Conservation (phyloP, 2,888 invertebrate species). For the Clitarchus hookeri region DNA sequence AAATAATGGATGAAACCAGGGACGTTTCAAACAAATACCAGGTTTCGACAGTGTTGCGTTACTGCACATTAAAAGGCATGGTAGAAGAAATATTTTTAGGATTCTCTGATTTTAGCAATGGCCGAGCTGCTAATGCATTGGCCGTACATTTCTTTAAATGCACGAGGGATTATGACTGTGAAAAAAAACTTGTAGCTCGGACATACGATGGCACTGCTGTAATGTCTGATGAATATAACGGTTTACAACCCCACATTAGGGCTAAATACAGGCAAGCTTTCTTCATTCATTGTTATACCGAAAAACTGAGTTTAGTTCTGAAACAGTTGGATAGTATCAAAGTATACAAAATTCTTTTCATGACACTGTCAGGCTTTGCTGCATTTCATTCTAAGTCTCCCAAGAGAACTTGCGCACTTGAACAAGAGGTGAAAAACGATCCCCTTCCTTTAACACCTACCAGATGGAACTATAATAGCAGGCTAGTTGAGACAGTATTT, state of each 20-base stretch:
- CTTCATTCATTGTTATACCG: constrained; percentile 23
- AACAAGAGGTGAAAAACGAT: constrained; percentile 22
- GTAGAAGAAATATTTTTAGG: constrained; percentile 26
- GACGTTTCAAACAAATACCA: constrained; percentile 26
- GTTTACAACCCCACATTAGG: constrained; percentile 22
- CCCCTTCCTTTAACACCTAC: constrained; percentile 22
- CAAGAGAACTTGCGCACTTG: constrained; percentile 6
- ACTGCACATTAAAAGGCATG: constrained; percentile 6
- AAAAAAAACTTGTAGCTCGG: constrained; percentile 29
- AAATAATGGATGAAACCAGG: constrained; percentile 29
- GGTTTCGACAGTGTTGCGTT: constrained; percentile 26
- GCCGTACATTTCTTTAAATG: background rate
- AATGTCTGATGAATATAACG: constrained; percentile 22
- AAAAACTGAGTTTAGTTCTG: constrained; percentile 24
- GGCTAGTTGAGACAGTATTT: constrained; percentile 30
- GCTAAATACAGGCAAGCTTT: background rate
- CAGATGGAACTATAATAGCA: constrained; percentile 28
- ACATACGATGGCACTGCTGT: constrained; percentile 25
- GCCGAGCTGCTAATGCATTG: constrained; percentile 18
- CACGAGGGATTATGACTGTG: constrained; percentile 22
- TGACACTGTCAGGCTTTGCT: background rate
- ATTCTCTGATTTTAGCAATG: constrained; percentile 31
- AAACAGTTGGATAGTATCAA: constrained; percentile 1
- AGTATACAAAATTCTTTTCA: constrained; percentile 19
- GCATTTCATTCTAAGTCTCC: constrained; percentile 29